Evolutionary conservation across 2,888 invertebrate genomes (phyloP).

Genomic region (Lordiphosa andalusiaca): DNA sequence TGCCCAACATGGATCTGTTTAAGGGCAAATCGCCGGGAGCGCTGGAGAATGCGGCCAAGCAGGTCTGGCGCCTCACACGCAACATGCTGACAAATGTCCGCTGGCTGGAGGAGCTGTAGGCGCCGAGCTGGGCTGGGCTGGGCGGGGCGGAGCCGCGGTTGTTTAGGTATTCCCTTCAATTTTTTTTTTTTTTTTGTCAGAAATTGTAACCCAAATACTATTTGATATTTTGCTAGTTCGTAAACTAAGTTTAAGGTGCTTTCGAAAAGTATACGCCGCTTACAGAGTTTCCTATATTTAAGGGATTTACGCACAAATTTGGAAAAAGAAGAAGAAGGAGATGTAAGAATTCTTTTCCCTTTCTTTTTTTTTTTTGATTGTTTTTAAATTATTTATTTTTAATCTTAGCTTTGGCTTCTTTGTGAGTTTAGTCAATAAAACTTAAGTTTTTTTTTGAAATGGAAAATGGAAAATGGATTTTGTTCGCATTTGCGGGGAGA

Average conservation of each 20-base stretch:
- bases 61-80: constrained; percentile 94
- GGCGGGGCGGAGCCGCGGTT: too few species aligned
- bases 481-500: constrained; percentile 12
- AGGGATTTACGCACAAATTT: constrained; percentile 24
- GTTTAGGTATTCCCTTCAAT: constrained; percentile 21
- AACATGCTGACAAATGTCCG: constrained; percentile 95
- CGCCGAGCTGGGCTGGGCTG: constrained; percentile 8
- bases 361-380: constrained; percentile 28
- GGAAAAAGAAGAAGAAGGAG: constrained; percentile 29
- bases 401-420: constrained; percentile 54
- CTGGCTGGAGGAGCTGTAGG: constrained; percentile 93
- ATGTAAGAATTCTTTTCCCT: constrained; percentile 31
- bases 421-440: constrained; percentile 72
- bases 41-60: constrained; percentile 95
- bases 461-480: constrained; percentile 21
- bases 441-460: constrained; percentile 51
- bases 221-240: constrained; percentile 66
- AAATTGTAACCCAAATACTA: constrained; percentile 73
- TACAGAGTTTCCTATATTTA: constrained; percentile 70
- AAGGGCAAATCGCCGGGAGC: constrained; percentile 95
- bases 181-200: constrained; percentile 29
- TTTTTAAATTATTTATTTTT: constrained; percentile 65
- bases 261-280: constrained; percentile 78
- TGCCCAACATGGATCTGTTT: constrained; percentile 95
- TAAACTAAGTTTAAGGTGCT: constrained; percentile 72